Evolutionary conservation across 2,888 invertebrate species (phyloP).

Genomic region (Sarcophaga caerulescens): DNA sequence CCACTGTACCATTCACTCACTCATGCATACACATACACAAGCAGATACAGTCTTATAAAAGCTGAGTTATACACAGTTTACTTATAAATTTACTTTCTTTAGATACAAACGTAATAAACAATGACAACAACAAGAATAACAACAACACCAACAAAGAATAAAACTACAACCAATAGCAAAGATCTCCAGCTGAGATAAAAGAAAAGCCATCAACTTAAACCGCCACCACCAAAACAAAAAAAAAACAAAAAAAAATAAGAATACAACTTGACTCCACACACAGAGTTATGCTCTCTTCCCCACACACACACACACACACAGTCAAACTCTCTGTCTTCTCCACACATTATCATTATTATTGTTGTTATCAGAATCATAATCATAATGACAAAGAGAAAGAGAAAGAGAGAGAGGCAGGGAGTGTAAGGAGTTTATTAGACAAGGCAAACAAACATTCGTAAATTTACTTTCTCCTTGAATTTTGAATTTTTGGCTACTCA

Average conservation of each 20-base stretch:
- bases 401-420: background rate
- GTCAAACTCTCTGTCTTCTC: too few species aligned
- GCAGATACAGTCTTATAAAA: background rate
- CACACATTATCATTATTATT: slow-evolving; percentile 43
- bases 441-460: too few species aligned
- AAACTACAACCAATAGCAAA: slow-evolving; percentile 72
- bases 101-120: slow-evolving; percentile 4
- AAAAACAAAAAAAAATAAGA: too few species aligned
- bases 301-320: background rate
- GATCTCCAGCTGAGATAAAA: slow-evolving; percentile 74
- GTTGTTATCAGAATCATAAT: slow-evolving; percentile 64
- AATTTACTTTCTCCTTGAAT: too few species aligned
- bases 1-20: background rate
- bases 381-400: slow-evolving; percentile 59
- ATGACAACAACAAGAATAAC: slow-evolving; percentile 44
- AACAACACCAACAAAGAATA: slow-evolving; percentile 38
- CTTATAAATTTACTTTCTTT: background rate
- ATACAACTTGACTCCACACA: slow-evolving; percentile 22
- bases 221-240: slow-evolving; percentile 59
- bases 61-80: background rate
- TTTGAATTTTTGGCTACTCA: too few species aligned
- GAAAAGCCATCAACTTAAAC: slow-evolving; percentile 62
- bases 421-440: too few species aligned
- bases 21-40: background rate
- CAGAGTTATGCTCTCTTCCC: background rate